These are phyloP conservation scores for Misgurnus anguillicaudatus DNA, from an alignment of 2,113 vertebrate species.

Conservation along the genomic window DNA sequence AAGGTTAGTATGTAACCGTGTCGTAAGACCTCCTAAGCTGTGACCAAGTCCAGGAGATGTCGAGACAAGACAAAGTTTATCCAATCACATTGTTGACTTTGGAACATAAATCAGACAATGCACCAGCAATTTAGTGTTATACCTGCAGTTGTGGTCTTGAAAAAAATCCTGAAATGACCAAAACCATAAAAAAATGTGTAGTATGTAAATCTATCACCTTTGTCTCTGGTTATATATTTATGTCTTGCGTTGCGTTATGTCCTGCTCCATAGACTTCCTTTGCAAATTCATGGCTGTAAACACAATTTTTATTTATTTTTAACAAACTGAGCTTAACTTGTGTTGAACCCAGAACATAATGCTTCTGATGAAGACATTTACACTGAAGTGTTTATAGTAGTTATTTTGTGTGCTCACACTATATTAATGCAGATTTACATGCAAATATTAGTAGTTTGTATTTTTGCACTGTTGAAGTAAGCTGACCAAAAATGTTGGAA, in stretches of 20 bases:
- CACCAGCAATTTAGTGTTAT: too few relatives aligned
- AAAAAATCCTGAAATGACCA: too few relatives aligned
- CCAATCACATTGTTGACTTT: too few relatives aligned
- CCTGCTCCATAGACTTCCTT: neutral
- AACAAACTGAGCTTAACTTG: neutral
- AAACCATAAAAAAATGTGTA: too few relatives aligned
- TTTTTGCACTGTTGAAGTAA: conserved; percentile 38
- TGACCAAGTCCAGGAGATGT: too few relatives aligned
- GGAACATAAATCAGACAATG: too few relatives aligned
- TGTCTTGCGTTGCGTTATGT: neutral
- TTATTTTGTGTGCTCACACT: conserved; percentile 63
- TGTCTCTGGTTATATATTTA: too few relatives aligned
- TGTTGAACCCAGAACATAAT: neutral
- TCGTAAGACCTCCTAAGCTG: too few relatives aligned
- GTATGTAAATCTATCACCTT: too few relatives aligned
- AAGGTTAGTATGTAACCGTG: too few relatives aligned
- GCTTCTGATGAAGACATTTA: conserved; percentile 61
- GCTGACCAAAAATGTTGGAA: conserved; percentile 17
- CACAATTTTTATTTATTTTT: neutral
- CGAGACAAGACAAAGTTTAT: too few relatives aligned
- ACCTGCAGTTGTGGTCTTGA: too few relatives aligned
- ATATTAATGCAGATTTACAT: conserved; percentile 25
- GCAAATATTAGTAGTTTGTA: conserved; percentile 22
- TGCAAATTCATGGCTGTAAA: neutral
- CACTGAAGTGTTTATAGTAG: conserved; percentile 79